Conservation (phyloP, 1,140 invertebrate species). For the Drosophila paulistorum region DNA sequence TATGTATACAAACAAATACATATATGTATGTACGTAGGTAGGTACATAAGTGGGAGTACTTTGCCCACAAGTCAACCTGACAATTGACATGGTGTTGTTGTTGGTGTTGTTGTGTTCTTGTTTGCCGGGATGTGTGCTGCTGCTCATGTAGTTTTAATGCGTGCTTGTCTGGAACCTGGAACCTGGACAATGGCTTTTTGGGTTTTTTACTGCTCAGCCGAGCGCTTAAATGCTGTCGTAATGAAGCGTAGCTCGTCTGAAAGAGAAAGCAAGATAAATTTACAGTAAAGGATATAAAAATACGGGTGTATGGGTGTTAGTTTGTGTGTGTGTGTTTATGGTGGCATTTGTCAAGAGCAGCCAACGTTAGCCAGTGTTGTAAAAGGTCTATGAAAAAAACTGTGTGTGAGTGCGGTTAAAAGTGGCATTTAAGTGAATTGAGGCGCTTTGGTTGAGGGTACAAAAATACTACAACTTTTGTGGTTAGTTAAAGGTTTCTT, state of each 20-base stretch:
- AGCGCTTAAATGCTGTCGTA: slow-evolving; percentile 47
- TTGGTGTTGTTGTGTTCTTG: slow-evolving; percentile 26
- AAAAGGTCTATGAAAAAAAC: slow-evolving; percentile 33
- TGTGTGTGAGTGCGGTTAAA: slow-evolving; percentile 21
- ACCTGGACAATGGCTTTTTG: slow-evolving; percentile 36
- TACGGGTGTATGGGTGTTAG: slow-evolving; percentile 3
- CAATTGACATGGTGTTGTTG: slow-evolving; percentile 41
- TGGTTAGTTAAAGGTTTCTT: slow-evolving; percentile 18
- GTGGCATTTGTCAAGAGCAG: slow-evolving; percentile 33
- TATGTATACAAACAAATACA: background rate
- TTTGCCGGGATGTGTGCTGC: slow-evolving; percentile 30
- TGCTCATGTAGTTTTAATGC: slow-evolving; percentile 41
- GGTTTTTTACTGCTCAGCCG: slow-evolving; percentile 40
- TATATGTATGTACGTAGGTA: background rate
- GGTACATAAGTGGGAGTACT: background rate
- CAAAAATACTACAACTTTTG: slow-evolving; percentile 20
- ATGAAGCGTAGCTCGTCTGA: slow-evolving; percentile 32
- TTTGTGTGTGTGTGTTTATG: slow-evolving; percentile 13
- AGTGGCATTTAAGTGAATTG: slow-evolving; percentile 35
- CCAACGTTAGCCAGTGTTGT: slow-evolving; percentile 24
- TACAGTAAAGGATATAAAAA: background rate
- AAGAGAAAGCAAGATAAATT: background rate
- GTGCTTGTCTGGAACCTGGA: slow-evolving; percentile 18
- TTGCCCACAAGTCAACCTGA: slow-evolving; percentile 35
- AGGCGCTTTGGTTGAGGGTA: slow-evolving; percentile 17